phyloP scores from a whole-genome alignment of 2,888 invertebrate genomes.

The Drosophila dives region DNA sequence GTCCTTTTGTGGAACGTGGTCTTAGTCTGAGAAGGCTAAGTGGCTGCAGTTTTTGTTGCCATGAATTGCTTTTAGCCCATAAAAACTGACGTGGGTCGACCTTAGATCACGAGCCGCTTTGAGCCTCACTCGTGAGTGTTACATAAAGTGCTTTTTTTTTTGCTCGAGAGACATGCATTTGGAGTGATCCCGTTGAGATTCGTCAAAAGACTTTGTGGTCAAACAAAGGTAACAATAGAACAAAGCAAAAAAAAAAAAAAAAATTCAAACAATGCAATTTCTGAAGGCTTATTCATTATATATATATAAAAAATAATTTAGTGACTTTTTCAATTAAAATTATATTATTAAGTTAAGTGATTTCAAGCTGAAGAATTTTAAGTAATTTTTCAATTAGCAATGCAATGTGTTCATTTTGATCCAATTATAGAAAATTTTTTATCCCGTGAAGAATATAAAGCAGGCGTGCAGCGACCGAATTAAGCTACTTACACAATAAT shows the following conservation, averaged over 20 bases:
- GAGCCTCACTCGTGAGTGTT: constrained; percentile 58
- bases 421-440: constrained; percentile 46
- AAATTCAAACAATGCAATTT: constrained; percentile 13
- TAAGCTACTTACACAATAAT: constrained; percentile 77
- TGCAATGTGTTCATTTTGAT: constrained; percentile 34
- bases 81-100: constrained; percentile 55
- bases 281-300: background rate
- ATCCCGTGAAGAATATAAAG: constrained; percentile 46
- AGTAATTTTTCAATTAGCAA: background rate
- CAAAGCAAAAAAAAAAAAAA: constrained; percentile 24
- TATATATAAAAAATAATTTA: background rate
- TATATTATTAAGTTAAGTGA: background rate
- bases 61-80: constrained; percentile 62
- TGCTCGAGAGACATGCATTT: constrained; percentile 39
- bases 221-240: constrained; percentile 52
- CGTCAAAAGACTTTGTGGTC: constrained; percentile 43
- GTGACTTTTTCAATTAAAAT: background rate
- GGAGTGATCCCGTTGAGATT: constrained; percentile 45
- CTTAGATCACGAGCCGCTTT: constrained; percentile 64
- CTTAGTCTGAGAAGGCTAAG: constrained; percentile 37
- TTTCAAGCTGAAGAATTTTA: background rate
- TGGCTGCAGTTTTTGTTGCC: constrained; percentile 57
- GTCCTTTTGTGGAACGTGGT: constrained; percentile 37
- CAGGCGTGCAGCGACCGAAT: constrained; percentile 49
- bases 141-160: constrained; percentile 68